Base-by-base conservation (phyloP, 2,888 invertebrate species). In the Calliscelio sp. region DNA sequence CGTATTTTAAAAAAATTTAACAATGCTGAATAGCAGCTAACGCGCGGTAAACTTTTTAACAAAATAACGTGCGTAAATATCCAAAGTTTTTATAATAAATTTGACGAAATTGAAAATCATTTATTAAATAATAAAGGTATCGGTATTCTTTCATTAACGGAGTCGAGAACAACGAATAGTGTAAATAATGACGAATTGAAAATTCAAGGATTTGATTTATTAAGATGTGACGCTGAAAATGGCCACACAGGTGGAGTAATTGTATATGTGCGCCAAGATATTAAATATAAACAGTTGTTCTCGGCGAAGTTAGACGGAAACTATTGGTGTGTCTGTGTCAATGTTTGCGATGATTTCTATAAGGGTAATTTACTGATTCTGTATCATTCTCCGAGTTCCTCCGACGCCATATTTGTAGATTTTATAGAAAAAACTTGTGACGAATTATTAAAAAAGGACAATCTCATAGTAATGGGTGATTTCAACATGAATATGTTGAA, bases 81-180 rank as follows among this genome's bases (percentile, higher is more conserved):
- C 2, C 71, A 70, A 55, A 65, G 79, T 55, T 35, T 79, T 63
- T 55, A 25, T 35, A 55, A 63, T 65, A 79, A 79, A 70, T 63
- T 63, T 71, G 79, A 79, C 71, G 28, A 70, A 71, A 71, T 71
- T 0, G 71, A 79, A 44, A 71, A 71, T n/a, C 73, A 49, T 59
- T 38, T 80, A 59, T 65, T 66, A 18, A 46, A 73, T 22, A 73
- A 73, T 41, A 66, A 59, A 24, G 1, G 11, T 20, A 71, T 80
- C 4, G 63, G 59, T 65, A 66, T 78, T 11, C 68, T 70, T 1
- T 57, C 53, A 7, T 20, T 61, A n/a, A 70, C 63, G 22, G 71
- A 71, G 32, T 14, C 61, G 2, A 79, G 71, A 71, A 65, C 70
- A 46, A 57, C 46, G 0, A 14, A 44, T 2, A 46, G 18, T 14